phyloP scores from a whole-genome alignment of 2,888 invertebrate species.

The Agrotis ipsilon region DNA sequence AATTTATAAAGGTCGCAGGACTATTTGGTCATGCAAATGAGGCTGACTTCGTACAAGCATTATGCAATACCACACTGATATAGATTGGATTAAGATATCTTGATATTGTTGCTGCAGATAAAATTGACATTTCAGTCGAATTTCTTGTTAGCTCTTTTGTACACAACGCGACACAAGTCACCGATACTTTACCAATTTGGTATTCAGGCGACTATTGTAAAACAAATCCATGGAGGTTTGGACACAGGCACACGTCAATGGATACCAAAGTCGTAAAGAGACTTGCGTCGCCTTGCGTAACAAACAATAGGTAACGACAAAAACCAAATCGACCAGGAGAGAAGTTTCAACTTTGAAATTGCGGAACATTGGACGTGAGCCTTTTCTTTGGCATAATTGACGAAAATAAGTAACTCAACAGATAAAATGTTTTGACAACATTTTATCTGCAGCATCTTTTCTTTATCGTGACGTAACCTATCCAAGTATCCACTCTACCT shows the following conservation, averaged over 20 bases:
- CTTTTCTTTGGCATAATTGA: background rate
- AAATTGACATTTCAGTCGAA: slow-evolving; percentile 1
- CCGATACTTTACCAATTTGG: too few species aligned
- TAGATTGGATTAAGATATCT: slow-evolving; percentile 32
- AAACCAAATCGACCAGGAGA: too few species aligned
- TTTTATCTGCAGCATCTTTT: slow-evolving; percentile 32
- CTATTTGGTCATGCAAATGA: slow-evolving; percentile 40
- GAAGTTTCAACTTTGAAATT: too few species aligned
- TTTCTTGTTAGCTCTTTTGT: background rate
- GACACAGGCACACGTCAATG: too few species aligned
- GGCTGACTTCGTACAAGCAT: slow-evolving; percentile 13
- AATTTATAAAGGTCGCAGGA: slow-evolving; percentile 52
- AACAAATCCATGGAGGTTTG: too few species aligned
- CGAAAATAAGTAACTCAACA: background rate
- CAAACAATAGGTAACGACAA: too few species aligned
- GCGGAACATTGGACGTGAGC: too few species aligned
- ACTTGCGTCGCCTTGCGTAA: too few species aligned
- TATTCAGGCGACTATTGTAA: too few species aligned
- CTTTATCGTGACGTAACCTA: slow-evolving; percentile 59
- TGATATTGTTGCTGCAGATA: slow-evolving; percentile 23
- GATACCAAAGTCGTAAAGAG: too few species aligned
- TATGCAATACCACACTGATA: slow-evolving; percentile 52
- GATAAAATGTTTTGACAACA: too few species aligned
- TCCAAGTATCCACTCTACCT: slow-evolving; percentile 65
- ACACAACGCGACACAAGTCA: too few species aligned